These are phyloP conservation scores for Chaetops frenatus DNA, from an alignment of 2,113 vertebrate species.

Conservation along the genomic window DNA sequence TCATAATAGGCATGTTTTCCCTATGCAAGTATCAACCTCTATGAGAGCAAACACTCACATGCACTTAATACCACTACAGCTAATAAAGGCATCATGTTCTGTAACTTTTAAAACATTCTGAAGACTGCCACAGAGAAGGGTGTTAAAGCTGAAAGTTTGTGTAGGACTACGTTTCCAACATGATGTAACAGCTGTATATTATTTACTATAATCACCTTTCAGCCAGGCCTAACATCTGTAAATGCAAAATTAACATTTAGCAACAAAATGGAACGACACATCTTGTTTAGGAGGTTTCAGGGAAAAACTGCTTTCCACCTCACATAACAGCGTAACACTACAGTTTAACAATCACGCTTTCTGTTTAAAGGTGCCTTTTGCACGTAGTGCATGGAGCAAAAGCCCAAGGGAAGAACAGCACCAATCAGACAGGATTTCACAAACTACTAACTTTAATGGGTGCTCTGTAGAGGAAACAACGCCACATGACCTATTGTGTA, in stretches of 20 bases:
- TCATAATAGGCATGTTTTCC: background rate
- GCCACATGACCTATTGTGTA: background rate
- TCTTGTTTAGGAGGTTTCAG: background rate
- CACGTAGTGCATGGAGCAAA: background rate
- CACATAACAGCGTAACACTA: accelerated
- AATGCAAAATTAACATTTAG: background rate
- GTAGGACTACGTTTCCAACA: background rate
- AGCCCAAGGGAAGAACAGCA: background rate
- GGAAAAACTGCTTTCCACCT: background rate
- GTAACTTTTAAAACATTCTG: background rate
- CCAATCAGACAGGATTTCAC: background rate
- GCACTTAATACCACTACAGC: background rate
- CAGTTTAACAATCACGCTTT: background rate
- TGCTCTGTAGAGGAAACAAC: background rate
- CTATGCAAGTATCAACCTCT: background rate
- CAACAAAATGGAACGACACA: background rate
- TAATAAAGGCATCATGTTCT: background rate
- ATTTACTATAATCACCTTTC: background rate
- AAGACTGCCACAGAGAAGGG: background rate
- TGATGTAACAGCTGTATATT: background rate
- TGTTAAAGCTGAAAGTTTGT: background rate
- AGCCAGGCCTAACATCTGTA: background rate
- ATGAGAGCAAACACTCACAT: background rate
- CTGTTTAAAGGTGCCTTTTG: background rate
- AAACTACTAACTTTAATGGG: background rate